Conservation (phyloP, 2,888 invertebrate species). For the Sipha maydis region DNA sequence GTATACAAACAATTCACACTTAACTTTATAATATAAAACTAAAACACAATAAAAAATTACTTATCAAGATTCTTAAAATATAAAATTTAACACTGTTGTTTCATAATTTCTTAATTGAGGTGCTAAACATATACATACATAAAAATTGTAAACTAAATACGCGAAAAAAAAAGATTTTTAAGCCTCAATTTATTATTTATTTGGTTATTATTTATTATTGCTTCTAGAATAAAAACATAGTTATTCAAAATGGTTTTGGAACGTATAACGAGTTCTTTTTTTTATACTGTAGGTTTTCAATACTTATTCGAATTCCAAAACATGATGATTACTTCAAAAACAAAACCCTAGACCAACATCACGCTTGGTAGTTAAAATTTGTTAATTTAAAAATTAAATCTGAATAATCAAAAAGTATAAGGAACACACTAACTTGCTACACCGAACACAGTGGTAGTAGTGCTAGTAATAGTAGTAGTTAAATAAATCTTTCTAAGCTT, state of each 20-base stretch:
- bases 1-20: background rate
- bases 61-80: slow-evolving; percentile 2
- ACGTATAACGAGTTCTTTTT: background rate
- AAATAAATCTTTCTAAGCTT: slow-evolving; percentile 29
- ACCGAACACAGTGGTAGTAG: slow-evolving; percentile 6
- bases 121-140: background rate
- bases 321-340: background rate
- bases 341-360: background rate
- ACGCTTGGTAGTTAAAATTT: too few species aligned
- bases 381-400: background rate
- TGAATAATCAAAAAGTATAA: background rate
- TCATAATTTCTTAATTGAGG: background rate
- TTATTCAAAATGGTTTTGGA: background rate
- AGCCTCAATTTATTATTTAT: too few species aligned
- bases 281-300: background rate
- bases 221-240: background rate
- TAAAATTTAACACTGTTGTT: background rate
- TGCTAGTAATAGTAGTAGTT: slow-evolving; percentile 2
- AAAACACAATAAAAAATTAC: slow-evolving; percentile 38
- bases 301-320: background rate
- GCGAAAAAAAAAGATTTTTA: background rate
- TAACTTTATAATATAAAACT: background rate
- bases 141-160: background rate
- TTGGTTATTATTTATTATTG: background rate
- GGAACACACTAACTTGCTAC: background rate